phyloP scores from a whole-genome alignment of 2,797 vertebrate species.

The Erethizon dorsatum region DNA sequence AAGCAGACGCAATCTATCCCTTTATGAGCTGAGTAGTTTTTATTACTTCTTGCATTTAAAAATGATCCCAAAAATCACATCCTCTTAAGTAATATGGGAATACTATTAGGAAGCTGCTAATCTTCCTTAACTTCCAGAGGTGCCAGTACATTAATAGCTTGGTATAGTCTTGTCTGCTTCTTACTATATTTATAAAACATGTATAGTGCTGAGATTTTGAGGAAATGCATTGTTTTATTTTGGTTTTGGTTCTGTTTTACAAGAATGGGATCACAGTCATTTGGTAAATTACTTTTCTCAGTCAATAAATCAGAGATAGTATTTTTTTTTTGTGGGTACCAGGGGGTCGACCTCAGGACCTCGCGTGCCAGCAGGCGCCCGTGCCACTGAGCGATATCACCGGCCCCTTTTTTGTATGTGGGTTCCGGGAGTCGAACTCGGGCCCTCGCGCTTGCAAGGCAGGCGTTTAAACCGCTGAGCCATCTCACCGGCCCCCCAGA shows the following conservation, averaged over 20 bases:
- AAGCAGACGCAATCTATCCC: not conserved
- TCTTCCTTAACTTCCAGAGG: not conserved
- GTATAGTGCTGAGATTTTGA: not conserved
- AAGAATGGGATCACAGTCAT: conserved; percentile 11
- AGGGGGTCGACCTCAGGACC: too few species aligned
- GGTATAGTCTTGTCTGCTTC: not conserved
- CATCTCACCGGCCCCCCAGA: too few species aligned
- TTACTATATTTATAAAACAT: conserved; percentile 35
- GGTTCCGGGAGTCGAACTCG: too few species aligned
- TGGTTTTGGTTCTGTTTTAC: not conserved
- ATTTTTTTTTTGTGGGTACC: too few species aligned
- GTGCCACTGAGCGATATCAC: too few species aligned
- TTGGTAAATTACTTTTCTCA: conserved; percentile 37
- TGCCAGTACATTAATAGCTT: not conserved
- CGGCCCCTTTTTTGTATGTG: too few species aligned
- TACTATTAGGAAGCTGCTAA: not conserved
- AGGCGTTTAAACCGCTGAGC: too few species aligned
- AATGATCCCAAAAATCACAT: conserved; percentile 33
- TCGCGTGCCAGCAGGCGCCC: too few species aligned
- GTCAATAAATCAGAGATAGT: not conserved
- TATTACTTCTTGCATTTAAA: conserved; percentile 35
- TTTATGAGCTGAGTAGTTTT: not conserved
- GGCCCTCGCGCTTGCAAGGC: too few species aligned
- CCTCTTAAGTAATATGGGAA: conserved; percentile 1
- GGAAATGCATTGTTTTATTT: not conserved